phyloP scores from a whole-genome alignment of 2,888 invertebrate species.

The Dorcus parallelipipedus region DNA sequence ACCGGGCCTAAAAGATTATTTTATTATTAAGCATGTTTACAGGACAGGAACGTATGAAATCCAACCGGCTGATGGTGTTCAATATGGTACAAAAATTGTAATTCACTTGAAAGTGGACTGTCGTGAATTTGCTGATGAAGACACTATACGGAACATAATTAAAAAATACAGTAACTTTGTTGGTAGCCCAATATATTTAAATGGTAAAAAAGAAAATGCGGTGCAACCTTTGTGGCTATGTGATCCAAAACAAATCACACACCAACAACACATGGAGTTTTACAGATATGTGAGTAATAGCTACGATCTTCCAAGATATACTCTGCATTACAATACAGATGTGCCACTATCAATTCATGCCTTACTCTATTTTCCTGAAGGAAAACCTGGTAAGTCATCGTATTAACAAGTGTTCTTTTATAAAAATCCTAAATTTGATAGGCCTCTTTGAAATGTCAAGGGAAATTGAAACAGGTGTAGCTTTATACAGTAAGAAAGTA shows the following conservation, averaged over 20 bases:
- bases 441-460: constrained; percentile 87
- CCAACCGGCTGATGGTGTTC: constrained; percentile 77
- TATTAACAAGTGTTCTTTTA: neutral
- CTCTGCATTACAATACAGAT: constrained; percentile 89
- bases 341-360: constrained; percentile 89
- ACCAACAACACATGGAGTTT: constrained; percentile 88
- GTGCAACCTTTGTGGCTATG: constrained; percentile 90
- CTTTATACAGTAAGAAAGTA: constrained; percentile 89
- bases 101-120: constrained; percentile 84
- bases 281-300: constrained; percentile 85
- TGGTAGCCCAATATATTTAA: constrained; percentile 86
- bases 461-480: constrained; percentile 79
- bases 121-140: constrained; percentile 86
- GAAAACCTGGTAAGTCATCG: constrained; percentile 52
- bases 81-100: constrained; percentile 89
- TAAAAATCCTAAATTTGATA: constrained; percentile 19
- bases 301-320: constrained; percentile 85
- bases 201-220: constrained; percentile 84
- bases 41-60: constrained; percentile 80
- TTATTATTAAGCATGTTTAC: constrained; percentile 1
- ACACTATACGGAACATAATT: constrained; percentile 77
- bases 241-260: constrained; percentile 83
- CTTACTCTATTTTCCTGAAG: constrained; percentile 89
- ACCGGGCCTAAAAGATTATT: constrained; percentile 3
- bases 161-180: constrained; percentile 98